Evolutionary conservation across 2,797 vertebrate species (phyloP), one percentile per base, ranked within the genome.

Genomic region (Sebastes hopkinsi): DNA sequence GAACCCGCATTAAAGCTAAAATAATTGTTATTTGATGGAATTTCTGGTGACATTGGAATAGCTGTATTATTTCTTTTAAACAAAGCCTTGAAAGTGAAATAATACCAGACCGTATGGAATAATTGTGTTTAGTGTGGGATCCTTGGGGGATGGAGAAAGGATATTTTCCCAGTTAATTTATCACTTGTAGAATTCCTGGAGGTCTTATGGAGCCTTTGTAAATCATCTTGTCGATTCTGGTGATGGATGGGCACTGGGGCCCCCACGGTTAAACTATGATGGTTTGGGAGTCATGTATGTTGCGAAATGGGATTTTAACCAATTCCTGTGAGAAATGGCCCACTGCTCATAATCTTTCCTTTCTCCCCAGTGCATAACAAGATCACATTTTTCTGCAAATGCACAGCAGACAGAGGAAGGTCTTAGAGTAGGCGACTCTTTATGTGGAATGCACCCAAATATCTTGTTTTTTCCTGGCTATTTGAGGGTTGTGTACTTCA

Each of bases 211-310:
- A 77, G 67, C 67, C 72, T 72, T 75, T 87, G 86, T 89, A 91
- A 89, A 90, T 92, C 85, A 89, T 83, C 22, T 83, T 91, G 91
- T 87, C 67, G 3, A 84, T 76, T 73, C 62, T 34, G 56, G 75
- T 91, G 90, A 95, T 89, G 78, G 88, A 95, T 93, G 87, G 77
- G 77, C 79, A 80, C 13, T 32, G 55, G 65, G 55, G 59, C 52
- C 80, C 55, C 60, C 75, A 81, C 70, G 77, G 87, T 87, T 90
- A 87, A 81, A 82, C 78, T 67, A 29, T 22, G 67, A 62, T 79
- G 83, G 82, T 88, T 65, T 88, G 81, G 87, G 87, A 94, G 73
- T 84, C 18, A 68, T 84, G 34, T 58, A 56, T 84, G 74, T 79
- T 72, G 58, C 30, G 50, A 84, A 91, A 88, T 78, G 77, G 72